Evolutionary conservation across 2,888 invertebrate species (phyloP).

Genomic region (Synergus itoensis): DNA sequence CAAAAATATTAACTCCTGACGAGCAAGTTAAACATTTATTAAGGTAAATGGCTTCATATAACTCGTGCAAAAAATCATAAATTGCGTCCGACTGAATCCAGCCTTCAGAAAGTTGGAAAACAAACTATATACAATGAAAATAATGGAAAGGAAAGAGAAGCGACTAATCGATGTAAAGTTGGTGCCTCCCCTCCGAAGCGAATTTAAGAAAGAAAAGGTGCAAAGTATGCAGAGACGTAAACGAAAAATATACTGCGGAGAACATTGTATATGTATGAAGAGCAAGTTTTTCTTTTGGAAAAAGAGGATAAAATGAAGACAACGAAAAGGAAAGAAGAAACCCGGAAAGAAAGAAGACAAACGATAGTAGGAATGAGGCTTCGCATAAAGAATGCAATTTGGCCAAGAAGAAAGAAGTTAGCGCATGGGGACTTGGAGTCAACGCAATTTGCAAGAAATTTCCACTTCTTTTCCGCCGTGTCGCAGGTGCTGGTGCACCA

Average conservation of each 20-base stretch:
- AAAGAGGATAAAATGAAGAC: not conserved
- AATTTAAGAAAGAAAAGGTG: conserved; percentile 9
- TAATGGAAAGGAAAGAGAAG: not conserved
- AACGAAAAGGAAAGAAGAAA: conserved; percentile 21
- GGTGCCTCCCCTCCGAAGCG: not conserved
- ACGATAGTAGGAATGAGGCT: conserved; percentile 18
- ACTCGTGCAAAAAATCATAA: not conserved
- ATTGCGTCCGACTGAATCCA: conserved; percentile 29
- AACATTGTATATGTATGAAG: conserved; percentile 39
- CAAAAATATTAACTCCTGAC: too few species aligned
- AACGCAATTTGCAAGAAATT: conserved; percentile 37
- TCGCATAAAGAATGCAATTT: conserved; percentile 39
- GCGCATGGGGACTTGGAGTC: conserved; percentile 9
- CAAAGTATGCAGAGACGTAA: conserved; percentile 8
- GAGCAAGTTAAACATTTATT: not conserved
- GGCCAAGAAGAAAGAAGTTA: conserved; percentile 33
- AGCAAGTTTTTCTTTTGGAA: conserved; percentile 10
- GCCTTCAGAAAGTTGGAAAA: conserved; percentile 34
- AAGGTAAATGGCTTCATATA: not conserved
- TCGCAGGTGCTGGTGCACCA: conserved; percentile 24
- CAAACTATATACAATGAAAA: conserved; percentile 37
- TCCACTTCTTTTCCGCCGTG: conserved; percentile 24
- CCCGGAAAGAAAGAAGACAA: conserved; percentile 40
- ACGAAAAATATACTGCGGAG: conserved; percentile 34
- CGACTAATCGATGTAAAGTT: conserved; percentile 22